Percentiles rank a stretch among this genome's conserved stretches.
These are phyloP conservation scores for Synanthedon tipuliformis DNA, from an alignment of 2,888 invertebrate species.

Conservation along the genomic window DNA sequence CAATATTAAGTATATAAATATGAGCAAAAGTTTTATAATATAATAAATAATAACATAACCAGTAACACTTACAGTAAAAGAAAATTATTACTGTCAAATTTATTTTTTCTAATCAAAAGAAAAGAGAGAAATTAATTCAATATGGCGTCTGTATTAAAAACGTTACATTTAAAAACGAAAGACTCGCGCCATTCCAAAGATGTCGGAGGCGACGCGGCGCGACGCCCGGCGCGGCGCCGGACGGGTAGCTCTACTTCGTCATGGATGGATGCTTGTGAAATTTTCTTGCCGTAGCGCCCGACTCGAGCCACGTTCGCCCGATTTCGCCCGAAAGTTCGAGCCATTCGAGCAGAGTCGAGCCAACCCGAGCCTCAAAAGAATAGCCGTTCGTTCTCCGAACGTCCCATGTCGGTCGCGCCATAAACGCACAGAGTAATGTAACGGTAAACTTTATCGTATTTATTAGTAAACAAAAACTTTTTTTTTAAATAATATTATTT, in stretches of 20 bases:
- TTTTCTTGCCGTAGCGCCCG: conserved; percentile 22
- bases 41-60: too few relatives aligned
- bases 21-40: too few relatives aligned
- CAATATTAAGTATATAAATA: too few relatives aligned
- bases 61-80: too few relatives aligned
- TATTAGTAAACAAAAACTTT: neutral
- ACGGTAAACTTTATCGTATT: neutral
- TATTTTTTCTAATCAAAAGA: neutral
- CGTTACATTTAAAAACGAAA: conserved; percentile 18
- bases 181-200: conserved; percentile 18
- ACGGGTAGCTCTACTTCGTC: conserved; percentile 22
- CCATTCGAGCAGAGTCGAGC: conserved; percentile 10
- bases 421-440: conserved; percentile 8
- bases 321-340: conserved; percentile 14
- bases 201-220: conserved; percentile 13
- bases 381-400: conserved; percentile 10
- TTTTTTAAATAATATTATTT: neutral
- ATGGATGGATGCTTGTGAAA: conserved; percentile 43
- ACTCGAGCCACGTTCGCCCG: conserved; percentile 8
- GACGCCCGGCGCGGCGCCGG: conserved; percentile 8
- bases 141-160: neutral
- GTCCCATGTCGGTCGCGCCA: conserved; percentile 15
- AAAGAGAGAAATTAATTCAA: neutral
- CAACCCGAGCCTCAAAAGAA: conserved; percentile 19
- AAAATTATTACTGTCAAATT: neutral